These are phyloP conservation scores for Heliconius sara DNA, from an alignment of 2,888 invertebrate species.

Conservation along the genomic window DNA sequence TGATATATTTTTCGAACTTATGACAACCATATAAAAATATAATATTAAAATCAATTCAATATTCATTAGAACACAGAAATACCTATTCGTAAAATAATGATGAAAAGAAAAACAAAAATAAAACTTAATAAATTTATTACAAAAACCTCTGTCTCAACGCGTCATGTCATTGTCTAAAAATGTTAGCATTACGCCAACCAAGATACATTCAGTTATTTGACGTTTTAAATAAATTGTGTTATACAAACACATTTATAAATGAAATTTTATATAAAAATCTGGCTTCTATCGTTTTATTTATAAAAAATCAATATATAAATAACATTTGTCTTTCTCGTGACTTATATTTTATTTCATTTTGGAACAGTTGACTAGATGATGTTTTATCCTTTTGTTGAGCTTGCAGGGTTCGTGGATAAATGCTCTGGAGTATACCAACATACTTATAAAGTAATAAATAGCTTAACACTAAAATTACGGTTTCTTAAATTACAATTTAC, in stretches of 20 bases:
- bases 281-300: not conserved
- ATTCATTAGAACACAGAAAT: no score
- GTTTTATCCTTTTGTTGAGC: constrained; percentile 24
- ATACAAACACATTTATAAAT: not conserved
- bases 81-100: not conserved
- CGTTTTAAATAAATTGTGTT: constrained; percentile 46
- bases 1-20: no score
- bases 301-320: not conserved
- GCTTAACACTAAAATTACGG: constrained; percentile 79
- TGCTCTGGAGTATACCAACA: constrained; percentile 71
- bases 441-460: constrained; percentile 66
- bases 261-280: not conserved
- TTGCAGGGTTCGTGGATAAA: constrained; percentile 58
- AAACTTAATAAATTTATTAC: constrained; percentile 68
- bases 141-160: constrained; percentile 72
- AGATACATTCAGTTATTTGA: constrained; percentile 55
- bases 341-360: constrained; percentile 65
- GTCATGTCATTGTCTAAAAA: constrained; percentile 58
- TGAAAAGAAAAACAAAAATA: constrained; percentile 9
- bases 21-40: no score
- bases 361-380: constrained; percentile 73
- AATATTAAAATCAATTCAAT: no score
- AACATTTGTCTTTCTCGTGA: constrained; percentile 67
- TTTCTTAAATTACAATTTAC: constrained; percentile 71
- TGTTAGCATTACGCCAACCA: constrained; percentile 58